Conservation (phyloP, 2,888 invertebrate genomes). For the Lasioglossum oenotherae region DNA sequence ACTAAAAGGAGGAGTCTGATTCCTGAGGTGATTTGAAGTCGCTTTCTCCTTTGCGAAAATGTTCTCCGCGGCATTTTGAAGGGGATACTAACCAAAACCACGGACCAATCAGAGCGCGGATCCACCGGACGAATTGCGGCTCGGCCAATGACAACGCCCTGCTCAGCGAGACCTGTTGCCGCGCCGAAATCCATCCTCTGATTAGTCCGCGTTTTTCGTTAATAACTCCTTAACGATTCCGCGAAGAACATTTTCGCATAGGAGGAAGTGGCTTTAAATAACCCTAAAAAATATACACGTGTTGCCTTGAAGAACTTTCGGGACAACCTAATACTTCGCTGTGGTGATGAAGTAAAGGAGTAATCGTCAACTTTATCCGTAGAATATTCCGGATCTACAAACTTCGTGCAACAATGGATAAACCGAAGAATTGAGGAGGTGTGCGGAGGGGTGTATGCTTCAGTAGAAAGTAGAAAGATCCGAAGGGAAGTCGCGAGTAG, state of each 20-base stretch:
- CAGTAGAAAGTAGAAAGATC: background rate
- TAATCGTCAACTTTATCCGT: background rate
- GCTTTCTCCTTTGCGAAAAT: background rate
- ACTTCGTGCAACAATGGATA: background rate
- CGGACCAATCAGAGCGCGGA: background rate
- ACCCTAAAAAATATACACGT: background rate
- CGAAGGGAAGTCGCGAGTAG: constrained; percentile 16
- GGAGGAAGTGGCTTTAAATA: background rate
- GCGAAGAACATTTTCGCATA: background rate
- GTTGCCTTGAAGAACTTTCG: background rate
- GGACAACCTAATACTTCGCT: background rate
- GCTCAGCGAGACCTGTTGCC: background rate
- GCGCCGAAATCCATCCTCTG: background rate
- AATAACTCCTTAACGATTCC: background rate
- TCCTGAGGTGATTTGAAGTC: background rate
- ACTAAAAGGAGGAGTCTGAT: background rate
- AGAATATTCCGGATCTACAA: background rate
- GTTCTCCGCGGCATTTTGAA: background rate
- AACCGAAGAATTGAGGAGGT: background rate
- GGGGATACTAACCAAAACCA: background rate
- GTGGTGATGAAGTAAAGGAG: background rate
- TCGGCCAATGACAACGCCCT: background rate
- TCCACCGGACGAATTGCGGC: background rate
- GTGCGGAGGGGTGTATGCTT: background rate
- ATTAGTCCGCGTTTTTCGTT: background rate